Base-by-base conservation (phyloP, 2,113 vertebrate species). In the Vombatus ursinus region DNA sequence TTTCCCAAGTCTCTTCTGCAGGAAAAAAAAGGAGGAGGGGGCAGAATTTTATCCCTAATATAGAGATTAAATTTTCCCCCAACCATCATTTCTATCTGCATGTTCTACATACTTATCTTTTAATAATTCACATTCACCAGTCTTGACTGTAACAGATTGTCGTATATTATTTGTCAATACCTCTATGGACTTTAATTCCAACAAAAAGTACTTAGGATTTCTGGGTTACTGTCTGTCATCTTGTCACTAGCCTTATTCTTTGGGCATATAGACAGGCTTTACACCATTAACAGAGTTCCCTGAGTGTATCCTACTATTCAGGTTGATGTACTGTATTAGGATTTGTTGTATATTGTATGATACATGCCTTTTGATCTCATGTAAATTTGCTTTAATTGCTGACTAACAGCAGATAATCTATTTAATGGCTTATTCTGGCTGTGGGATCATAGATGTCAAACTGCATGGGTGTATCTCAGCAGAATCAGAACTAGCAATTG, bases 361-460 rank as follows among this genome's bases (percentile, higher is more conserved):
- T 99, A 99, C 97, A 99, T 98, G 98, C 97, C 98, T 99, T 99
- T 99, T 99, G 99, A 99, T 99, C 99, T 99, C 98, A 98, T 99
- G 99, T 99, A 99, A 99, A 99, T 99, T 99, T 99, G 98, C 98
- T 99, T 99, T 99, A 99, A 99, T 99, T 99, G 99, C 99, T 99
- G 99, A 99, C 99, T 99, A 99, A 99, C 98, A 99, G 99, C 99
- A 98, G 98, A 99, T 99, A 99, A 98, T 99, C 98, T 99, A 99
- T 99, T 99, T 99, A 99, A 99, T 99, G 99, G 98, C 99, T 99
- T 99, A 98, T 99, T 99, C 98, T 99, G 98, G 99, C 99, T 99
- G 98, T 99, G 99, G 99, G 99, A 99, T 99, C 99, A 98, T 99
- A 99, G 99, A 99, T 99, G 98, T 99, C 99, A 99, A 99, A 99